A percentile compares a stretch with the other conserved stretches of the same genome.
These are phyloP conservation scores for Aegithalos caudatus DNA, from an alignment of 2,113 vertebrate genomes.

Conservation along the genomic window DNA sequence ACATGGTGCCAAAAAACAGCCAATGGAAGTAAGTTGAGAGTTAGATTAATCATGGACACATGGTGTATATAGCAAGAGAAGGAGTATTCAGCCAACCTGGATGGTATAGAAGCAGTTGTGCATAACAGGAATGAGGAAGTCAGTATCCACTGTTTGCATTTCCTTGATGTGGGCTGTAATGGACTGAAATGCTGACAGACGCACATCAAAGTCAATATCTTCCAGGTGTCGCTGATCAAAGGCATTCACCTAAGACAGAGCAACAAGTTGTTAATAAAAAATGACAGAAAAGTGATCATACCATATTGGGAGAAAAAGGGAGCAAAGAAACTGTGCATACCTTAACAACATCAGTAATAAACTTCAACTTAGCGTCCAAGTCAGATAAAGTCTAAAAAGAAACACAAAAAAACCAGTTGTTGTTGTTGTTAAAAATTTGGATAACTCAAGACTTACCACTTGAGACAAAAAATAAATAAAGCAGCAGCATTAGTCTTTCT, in stretches of 20 bases:
- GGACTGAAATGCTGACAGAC: conserved; percentile 86
- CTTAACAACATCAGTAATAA: conserved; percentile 88
- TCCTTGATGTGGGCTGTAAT: conserved; percentile 76
- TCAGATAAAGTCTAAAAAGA: conserved; percentile 84
- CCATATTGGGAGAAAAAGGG: not conserved
- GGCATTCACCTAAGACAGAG: conserved; percentile 82
- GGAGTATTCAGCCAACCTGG: conserved; percentile 75
- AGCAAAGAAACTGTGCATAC: conserved; percentile 64
- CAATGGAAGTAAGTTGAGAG: not conserved
- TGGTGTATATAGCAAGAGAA: not conserved
- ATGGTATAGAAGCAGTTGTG: conserved; percentile 95
- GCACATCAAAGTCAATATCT: conserved; percentile 90
- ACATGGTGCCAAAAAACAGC: not conserved
- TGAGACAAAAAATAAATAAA: not conserved
- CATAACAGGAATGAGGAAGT: conserved; percentile 82
- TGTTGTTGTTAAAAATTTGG: not conserved
- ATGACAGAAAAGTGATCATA: not conserved
- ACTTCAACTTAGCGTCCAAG: conserved; percentile 78
- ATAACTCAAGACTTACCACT: not conserved
- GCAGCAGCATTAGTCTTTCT: not conserved
- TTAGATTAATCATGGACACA: not conserved
- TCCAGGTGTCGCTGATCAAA: conserved; percentile 92
- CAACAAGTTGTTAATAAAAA: not conserved
- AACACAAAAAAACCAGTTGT: not conserved
- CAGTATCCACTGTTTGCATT: conserved; percentile 83